Evolutionary conservation across 2,113 vertebrate genomes (phyloP).

Genomic region (Nanorana parkeri): DNA sequence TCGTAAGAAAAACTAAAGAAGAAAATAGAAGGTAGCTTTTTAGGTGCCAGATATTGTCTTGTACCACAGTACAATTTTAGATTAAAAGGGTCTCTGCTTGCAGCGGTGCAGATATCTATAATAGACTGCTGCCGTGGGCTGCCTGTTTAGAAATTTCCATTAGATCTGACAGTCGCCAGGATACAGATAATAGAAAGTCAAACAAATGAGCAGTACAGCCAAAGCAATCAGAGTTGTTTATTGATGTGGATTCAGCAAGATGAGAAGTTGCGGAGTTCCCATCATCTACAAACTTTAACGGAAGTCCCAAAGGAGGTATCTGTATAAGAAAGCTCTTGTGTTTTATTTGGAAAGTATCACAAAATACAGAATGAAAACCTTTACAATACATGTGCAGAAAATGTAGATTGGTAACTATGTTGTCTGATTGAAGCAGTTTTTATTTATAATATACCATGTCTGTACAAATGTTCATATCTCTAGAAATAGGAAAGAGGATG

Average conservation of each 20-base stretch:
- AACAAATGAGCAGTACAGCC: not conserved
- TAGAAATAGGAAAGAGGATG: too few species aligned
- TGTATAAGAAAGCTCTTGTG: not conserved
- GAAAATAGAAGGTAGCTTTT: slow-evolving; percentile 1
- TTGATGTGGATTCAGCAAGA: not conserved
- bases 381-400: not conserved
- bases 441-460: too few species aligned
- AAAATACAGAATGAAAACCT: not conserved
- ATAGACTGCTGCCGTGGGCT: not conserved
- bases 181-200: slow-evolving; percentile 31
- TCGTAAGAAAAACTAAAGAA: slow-evolving; percentile 11
- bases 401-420: not conserved
- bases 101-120: slow-evolving; percentile 11
- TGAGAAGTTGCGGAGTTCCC: not conserved
- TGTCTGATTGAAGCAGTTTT: too few species aligned
- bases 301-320: not conserved
- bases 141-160: slow-evolving; percentile 30
- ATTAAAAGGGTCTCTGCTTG: slow-evolving; percentile 5
- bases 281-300: slow-evolving; percentile 12
- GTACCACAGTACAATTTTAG: slow-evolving; percentile 1
- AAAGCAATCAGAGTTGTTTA: slow-evolving; percentile 27
- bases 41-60: slow-evolving; percentile 7
- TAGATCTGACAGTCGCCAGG: slow-evolving; percentile 8
- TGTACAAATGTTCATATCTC: too few species aligned
- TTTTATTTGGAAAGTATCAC: not conserved